Evolutionary conservation across 2,888 invertebrate species (phyloP).

Genomic region (Pristionchus japonicus): DNA sequence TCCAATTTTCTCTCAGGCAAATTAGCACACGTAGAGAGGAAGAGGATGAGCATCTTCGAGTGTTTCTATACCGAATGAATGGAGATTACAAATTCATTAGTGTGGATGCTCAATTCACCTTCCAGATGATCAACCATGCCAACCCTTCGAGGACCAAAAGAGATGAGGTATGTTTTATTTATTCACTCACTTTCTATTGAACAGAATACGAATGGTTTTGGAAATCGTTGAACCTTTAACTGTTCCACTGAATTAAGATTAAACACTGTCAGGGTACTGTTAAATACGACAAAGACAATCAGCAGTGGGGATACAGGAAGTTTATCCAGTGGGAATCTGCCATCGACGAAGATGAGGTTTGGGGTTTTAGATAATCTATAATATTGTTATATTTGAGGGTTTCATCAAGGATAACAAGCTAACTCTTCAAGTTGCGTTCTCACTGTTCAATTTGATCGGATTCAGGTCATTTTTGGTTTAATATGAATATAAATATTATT

Average conservation of each 20-base stretch:
- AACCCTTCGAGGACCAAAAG: no score
- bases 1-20: background rate
- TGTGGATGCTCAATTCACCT: background rate
- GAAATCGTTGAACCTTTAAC: no score
- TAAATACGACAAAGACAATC: no score
- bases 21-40: no score
- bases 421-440: background rate
- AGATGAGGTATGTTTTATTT: no score
- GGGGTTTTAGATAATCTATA: background rate
- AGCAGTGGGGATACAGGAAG: no score
- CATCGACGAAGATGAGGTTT: background rate
- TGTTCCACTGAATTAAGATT: no score
- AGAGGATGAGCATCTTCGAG: background rate
- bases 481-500: background rate
- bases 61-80: background rate
- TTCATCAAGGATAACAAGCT: background rate
- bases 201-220: no score
- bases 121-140: no score
- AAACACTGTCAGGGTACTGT: no score
- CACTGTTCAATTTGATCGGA: background rate
- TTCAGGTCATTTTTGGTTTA: background rate
- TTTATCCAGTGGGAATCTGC: background rate
- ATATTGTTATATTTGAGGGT: background rate
- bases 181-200: no score
- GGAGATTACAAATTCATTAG: background rate